Conservation (phyloP, 1,140 invertebrate genomes). For the Heliconius nattereri region DNA sequence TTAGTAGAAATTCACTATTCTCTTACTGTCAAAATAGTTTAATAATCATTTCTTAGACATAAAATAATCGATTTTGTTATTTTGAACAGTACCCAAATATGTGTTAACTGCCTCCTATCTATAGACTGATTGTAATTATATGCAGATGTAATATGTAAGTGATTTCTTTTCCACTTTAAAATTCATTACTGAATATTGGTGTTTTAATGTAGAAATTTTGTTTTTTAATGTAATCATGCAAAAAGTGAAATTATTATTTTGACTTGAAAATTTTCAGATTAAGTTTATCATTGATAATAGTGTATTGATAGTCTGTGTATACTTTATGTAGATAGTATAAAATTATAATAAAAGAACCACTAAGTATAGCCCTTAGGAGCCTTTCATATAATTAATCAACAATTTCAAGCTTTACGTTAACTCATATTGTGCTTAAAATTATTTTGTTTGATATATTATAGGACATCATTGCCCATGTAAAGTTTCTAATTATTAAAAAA, state of each 20-base stretch:
- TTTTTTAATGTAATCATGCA: not conserved
- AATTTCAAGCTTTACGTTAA: too few species aligned
- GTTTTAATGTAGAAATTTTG: not conserved
- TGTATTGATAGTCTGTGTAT: not conserved
- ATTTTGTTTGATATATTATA: too few species aligned
- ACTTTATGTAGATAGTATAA: not conserved
- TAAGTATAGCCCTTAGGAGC: not conserved
- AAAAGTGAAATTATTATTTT: too few species aligned
- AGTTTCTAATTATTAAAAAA: too few species aligned
- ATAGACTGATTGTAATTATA: not conserved
- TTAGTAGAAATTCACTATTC: too few species aligned
- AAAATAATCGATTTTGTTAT: not conserved
- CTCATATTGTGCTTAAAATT: too few species aligned
- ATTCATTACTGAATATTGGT: not conserved
- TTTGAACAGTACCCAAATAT: not conserved
- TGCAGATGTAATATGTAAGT: not conserved
- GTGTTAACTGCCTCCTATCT: conserved; percentile 1
- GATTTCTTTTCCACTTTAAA: not conserved
- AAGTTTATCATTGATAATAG: not conserved
- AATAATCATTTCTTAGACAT: not conserved
- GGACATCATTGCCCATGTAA: too few species aligned
- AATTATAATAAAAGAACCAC: not conserved
- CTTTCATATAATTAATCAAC: not conserved
- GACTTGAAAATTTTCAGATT: too few species aligned
- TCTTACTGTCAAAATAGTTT: too few species aligned